phyloP scores from a whole-genome alignment of 2,797 vertebrate genomes.

The Chaunax sp. region DNA sequence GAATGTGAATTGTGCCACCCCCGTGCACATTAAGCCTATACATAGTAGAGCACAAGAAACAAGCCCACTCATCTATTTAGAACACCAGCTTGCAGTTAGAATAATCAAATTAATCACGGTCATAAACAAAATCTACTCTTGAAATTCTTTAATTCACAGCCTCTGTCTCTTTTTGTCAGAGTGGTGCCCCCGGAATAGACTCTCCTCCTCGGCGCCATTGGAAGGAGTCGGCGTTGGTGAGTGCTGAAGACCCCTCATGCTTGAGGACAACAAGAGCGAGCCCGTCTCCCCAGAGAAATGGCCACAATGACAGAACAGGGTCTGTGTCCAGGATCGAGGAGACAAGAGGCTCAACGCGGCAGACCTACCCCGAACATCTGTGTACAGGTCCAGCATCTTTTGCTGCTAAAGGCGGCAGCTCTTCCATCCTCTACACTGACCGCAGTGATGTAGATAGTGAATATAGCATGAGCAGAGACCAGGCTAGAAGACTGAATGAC shows the following conservation, averaged over 20 bases:
- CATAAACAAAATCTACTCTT: conserved; percentile 5
- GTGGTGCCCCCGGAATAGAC: conserved; percentile 73
- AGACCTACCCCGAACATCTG: conserved; percentile 85
- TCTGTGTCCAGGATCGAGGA: conserved; percentile 78
- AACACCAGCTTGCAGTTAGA: too few relatives aligned
- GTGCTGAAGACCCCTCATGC: conserved; percentile 80
- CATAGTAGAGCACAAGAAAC: background rate
- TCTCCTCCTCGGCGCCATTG: conserved; percentile 80
- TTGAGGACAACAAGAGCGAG: conserved; percentile 78
- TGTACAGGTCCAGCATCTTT: conserved; percentile 94
- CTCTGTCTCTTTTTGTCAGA: conserved; percentile 73
- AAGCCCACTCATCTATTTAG: conserved; percentile 4
- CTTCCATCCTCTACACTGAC: conserved; percentile 90
- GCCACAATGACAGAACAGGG: conserved; percentile 67
- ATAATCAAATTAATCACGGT: conserved; percentile 4
- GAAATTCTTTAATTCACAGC: conserved; percentile 1
- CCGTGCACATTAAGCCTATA: too few relatives aligned
- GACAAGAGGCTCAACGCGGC: conserved; percentile 76
- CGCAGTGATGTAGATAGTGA: conserved; percentile 90
- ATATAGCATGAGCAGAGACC: conserved; percentile 84
- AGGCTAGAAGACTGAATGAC: conserved; percentile 82
- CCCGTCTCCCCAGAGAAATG: conserved; percentile 79
- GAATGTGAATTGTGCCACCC: background rate
- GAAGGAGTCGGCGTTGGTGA: conserved; percentile 84
- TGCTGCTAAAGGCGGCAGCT: conserved; percentile 86